phyloP scores from a whole-genome alignment of 2,113 vertebrate species.

The Notarius quadriscutis region DNA sequence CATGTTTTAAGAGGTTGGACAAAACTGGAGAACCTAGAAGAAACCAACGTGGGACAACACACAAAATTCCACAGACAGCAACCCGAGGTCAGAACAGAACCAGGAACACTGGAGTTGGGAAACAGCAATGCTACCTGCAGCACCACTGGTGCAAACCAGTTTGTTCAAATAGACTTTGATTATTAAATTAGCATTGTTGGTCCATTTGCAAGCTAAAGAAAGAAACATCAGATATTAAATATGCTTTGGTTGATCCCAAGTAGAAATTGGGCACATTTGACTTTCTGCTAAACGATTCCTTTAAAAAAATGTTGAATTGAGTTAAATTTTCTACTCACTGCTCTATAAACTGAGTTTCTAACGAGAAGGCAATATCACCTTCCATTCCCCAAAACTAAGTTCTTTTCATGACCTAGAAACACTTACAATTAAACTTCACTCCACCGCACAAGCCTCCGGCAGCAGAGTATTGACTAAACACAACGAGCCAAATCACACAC shows the following conservation, averaged over 20 bases:
- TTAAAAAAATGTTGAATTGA: neutral
- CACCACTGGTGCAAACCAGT: neutral
- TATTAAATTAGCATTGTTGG: neutral
- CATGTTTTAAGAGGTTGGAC: neutral
- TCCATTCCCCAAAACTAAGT: neutral
- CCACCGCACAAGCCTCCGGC: neutral
- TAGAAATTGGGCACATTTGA: neutral
- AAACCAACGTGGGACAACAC: neutral
- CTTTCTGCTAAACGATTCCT: neutral
- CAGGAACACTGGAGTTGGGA: neutral
- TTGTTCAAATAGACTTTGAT: neutral
- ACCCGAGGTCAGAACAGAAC: neutral
- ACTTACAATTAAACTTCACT: slow-evolving; percentile 25
- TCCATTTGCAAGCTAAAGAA: neutral
- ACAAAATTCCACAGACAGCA: neutral
- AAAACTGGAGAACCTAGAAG: neutral
- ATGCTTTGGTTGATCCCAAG: neutral
- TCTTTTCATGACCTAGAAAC: slow-evolving; percentile 10
- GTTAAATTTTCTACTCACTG: neutral
- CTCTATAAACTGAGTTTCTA: neutral
- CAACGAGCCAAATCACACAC: slow-evolving; percentile 40
- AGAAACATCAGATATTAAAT: neutral
- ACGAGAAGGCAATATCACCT: neutral
- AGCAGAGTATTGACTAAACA: slow-evolving; percentile 29
- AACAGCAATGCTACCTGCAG: neutral